Evolutionary conservation across 2,797 vertebrate species (phyloP), one percentile per base, ranked within the genome.

Genomic region (Aphelocoma californica): DNA sequence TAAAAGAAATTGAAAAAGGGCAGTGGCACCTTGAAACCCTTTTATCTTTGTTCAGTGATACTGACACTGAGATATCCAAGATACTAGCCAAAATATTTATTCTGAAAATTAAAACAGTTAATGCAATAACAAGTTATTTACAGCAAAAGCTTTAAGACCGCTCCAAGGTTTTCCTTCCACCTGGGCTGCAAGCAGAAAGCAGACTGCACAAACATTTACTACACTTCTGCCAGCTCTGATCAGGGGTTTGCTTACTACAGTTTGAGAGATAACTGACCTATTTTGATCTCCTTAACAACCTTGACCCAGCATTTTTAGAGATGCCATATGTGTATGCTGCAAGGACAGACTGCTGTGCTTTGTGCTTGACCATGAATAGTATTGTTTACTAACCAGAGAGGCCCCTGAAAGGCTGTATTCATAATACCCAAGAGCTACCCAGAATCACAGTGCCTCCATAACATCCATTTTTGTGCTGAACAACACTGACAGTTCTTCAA

Each of bases 241-340:
- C 50, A 75, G 58, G 77, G 77, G 64, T 84, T 67, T 36, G 18
- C 32, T 34, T 17, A 15, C 31, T 45, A 90, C 25, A 36, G n/a
- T 50, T 62, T 58, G 20, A 72, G 47, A 91, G 48, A 90, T 54
- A 95, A 95, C 66, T 11, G 10, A 66, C 54, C 47, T 88, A 45
- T 45, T 74, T 81, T 93, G 94, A 75, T 88, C 77, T 89, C 81
- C 72, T 50, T 17, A 95, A 82, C 81, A 84, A 81, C 96, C 77
- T 91, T 96, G 82, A 91, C 48, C 44, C n/a, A 81, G 61, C 79
- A 60, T 75, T 86, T 89, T 70, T 29, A 75, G 34, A 73, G 65
- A 73, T 38, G 71, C 60, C 81, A 88, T 57, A 92, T 80, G 54
- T 86, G 95, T 90, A 54, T 25, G 12, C 65, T 80, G 88, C 86